Percentiles rank a stretch among this genome's conserved stretches.
Conservation (phyloP, 2,113 vertebrate genomes). For the Theristicus caerulescens region DNA sequence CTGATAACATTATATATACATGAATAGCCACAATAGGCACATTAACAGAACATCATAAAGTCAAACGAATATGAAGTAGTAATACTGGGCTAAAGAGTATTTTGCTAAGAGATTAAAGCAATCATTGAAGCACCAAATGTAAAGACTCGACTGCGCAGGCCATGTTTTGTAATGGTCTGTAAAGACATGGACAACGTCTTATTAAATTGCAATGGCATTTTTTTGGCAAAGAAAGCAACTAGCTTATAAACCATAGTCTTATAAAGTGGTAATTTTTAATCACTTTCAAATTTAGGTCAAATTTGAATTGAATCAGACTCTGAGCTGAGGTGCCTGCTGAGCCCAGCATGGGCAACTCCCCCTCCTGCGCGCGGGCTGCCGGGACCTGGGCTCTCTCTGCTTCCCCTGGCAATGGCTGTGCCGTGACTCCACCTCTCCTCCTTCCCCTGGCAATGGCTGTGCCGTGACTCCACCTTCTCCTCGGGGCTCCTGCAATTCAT, state of each 20-base stretch:
- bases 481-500: not conserved
- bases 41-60: not conserved
- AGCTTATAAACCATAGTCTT: not conserved
- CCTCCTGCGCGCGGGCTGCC: accelerated
- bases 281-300: not conserved
- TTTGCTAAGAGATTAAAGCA: not conserved
- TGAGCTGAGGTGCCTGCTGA: not conserved
- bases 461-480: not conserved
- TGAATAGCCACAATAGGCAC: not conserved
- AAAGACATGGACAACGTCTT: not conserved
- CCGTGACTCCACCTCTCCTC: not conserved
- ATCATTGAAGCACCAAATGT: not conserved
- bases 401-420: no score
- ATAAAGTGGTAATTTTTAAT: not conserved
- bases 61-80: not conserved
- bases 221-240: not conserved
- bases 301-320: not conserved
- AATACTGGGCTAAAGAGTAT: not conserved
- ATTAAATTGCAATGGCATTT: not conserved
- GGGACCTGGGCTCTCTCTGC: accelerated
- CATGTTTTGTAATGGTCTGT: not conserved
- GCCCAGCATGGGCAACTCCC: accelerated
- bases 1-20: not conserved
- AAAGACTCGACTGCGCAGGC: not conserved
- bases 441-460: not conserved